Conservation (phyloP, 1,140 invertebrate genomes). For the Drosophila sulfurigaster region DNA sequence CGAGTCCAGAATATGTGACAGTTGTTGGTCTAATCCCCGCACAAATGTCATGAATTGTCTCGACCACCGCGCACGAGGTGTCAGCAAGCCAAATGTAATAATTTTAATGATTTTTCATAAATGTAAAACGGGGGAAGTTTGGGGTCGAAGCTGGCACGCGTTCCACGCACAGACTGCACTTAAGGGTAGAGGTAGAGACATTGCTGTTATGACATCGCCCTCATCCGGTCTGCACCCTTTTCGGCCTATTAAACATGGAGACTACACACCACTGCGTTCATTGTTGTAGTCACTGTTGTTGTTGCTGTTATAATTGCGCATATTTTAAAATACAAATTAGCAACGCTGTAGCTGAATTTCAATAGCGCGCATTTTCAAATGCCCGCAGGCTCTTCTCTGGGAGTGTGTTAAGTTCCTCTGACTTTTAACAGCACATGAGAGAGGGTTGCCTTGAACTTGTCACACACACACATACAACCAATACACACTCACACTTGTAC, state of each 20-base stretch:
- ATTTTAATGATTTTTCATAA: conserved; percentile 84
- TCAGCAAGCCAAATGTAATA: conserved; percentile 82
- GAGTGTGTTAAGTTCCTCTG: conserved; percentile 64
- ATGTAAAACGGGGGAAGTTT: conserved; percentile 48
- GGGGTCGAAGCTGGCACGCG: conserved; percentile 28
- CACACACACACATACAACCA: not conserved
- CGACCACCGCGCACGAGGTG: conserved; percentile 50
- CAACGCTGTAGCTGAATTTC: conserved; percentile 81
- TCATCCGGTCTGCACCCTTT: conserved; percentile 63
- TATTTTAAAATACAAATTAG: conserved; percentile 84
- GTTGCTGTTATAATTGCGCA: conserved; percentile 76
- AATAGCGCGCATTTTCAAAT: conserved; percentile 60
- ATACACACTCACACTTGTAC: not conserved
- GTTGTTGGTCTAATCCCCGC: conserved; percentile 78
- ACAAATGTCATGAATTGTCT: conserved; percentile 77
- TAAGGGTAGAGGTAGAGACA: conserved; percentile 66
- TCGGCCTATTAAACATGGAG: conserved; percentile 73
- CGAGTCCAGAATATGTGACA: conserved; percentile 77
- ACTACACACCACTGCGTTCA: conserved; percentile 75
- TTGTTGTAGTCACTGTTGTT: conserved; percentile 57
- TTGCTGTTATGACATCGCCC: conserved; percentile 67
- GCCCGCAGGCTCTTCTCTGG: conserved; percentile 42
- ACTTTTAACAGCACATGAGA: conserved; percentile 44
- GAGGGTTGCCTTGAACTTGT: conserved; percentile 66
- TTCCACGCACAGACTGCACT: conserved; percentile 44